These are phyloP conservation scores for Anabacerthia variegaticeps DNA, from an alignment of 2,797 vertebrate species.

Conservation along the genomic window DNA sequence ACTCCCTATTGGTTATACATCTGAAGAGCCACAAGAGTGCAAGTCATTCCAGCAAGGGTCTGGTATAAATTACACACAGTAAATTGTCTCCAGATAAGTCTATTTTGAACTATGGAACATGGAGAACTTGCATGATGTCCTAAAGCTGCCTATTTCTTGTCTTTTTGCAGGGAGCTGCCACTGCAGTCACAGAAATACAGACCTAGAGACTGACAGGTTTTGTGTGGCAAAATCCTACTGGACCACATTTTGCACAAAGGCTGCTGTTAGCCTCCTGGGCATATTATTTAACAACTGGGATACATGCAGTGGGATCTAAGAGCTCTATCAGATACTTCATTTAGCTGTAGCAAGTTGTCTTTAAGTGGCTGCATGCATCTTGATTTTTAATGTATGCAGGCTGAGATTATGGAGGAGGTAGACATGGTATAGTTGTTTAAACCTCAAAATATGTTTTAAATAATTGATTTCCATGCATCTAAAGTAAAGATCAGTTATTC, in stretches of 20 bases:
- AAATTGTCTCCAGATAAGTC: slow-evolving; percentile 75
- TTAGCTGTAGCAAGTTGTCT: background rate
- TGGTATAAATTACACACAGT: slow-evolving; percentile 69
- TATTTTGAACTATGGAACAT: slow-evolving; percentile 68
- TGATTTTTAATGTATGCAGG: background rate
- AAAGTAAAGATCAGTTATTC: slow-evolving; percentile 41
- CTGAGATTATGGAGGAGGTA: background rate
- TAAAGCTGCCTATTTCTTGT: slow-evolving; percentile 39
- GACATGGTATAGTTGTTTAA: background rate
- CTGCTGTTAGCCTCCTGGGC: background rate
- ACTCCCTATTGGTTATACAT: slow-evolving; percentile 67
- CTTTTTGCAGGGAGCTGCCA: slow-evolving; percentile 7
- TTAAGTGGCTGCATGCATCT: background rate
- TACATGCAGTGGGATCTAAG: background rate
- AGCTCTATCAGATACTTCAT: background rate
- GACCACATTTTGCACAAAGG: background rate
- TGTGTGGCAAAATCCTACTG: background rate
- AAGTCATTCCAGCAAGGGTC: slow-evolving; percentile 65
- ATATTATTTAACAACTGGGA: background rate
- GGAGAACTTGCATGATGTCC: slow-evolving; percentile 51
- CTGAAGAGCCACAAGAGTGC: slow-evolving; percentile 64
- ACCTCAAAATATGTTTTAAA: slow-evolving; percentile 44
- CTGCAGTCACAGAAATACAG: background rate
- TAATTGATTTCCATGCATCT: slow-evolving; percentile 37
- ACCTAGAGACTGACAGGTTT: background rate